Evolutionary conservation across 2,888 invertebrate genomes (phyloP).

Genomic region (Pollenia angustigena): DNA sequence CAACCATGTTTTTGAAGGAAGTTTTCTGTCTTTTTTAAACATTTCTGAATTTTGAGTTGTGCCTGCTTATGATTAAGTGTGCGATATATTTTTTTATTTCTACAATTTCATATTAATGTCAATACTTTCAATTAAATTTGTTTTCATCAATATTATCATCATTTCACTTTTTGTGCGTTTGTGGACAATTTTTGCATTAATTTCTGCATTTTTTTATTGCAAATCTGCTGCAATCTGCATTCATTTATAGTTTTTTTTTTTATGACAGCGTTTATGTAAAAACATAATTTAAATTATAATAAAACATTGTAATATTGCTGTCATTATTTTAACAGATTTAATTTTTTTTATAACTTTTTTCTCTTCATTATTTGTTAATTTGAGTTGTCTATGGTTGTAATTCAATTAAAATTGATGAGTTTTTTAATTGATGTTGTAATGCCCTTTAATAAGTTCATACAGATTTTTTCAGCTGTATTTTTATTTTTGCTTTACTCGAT

Average conservation of each 20-base stretch:
- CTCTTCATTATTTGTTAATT: constrained; percentile 70
- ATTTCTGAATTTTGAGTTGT: too few species aligned
- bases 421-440: constrained; percentile 74
- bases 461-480: constrained; percentile 43
- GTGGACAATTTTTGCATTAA: constrained; percentile 56
- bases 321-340: constrained; percentile 70
- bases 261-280: constrained; percentile 60
- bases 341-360: constrained; percentile 29
- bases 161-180: constrained; percentile 52
- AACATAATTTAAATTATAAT: constrained; percentile 71
- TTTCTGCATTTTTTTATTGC: constrained; percentile 46
- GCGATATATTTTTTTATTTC: constrained; percentile 31
- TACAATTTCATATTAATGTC: constrained; percentile 64
- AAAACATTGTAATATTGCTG: constrained; percentile 70
- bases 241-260: constrained; percentile 37
- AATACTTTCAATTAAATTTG: constrained; percentile 73
- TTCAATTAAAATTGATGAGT: constrained; percentile 74
- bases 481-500: constrained; percentile 27
- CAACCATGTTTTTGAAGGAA: too few species aligned
- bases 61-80: too few species aligned
- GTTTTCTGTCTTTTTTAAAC: too few species aligned
- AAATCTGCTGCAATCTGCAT: constrained; percentile 60
- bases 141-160: constrained; percentile 75
- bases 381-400: constrained; percentile 73
- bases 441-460: constrained; percentile 67